These are phyloP conservation scores for Athrips mouffetella DNA, from an alignment of 2,888 invertebrate species.

Conservation along the genomic window DNA sequence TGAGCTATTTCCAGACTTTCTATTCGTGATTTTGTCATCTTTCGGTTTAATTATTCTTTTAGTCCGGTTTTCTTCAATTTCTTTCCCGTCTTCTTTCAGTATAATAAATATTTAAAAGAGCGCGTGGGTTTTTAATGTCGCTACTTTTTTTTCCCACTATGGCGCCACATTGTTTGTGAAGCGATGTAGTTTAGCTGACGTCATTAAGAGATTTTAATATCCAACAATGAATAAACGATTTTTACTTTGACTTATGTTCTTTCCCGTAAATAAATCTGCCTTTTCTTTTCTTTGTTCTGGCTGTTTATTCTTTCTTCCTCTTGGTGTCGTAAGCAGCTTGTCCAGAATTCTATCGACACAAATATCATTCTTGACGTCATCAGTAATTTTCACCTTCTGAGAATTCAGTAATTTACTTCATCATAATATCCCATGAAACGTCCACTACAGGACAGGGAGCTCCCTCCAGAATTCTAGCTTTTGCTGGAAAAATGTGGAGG, in stretches of 20 bases:
- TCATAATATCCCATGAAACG: no score
- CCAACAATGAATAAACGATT: no score
- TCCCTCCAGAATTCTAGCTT: no score
- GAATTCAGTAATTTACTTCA: slow-evolving; percentile 16
- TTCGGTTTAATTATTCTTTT: neutral
- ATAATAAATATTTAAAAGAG: no score
- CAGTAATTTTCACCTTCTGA: slow-evolving; percentile 12
- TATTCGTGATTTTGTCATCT: neutral
- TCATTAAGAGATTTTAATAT: no score
- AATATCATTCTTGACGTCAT: slow-evolving; percentile 13
- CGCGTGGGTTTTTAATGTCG: no score
- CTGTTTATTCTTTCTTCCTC: neutral
- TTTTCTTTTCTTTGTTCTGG: neutral
- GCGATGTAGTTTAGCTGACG: no score
- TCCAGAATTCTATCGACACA: slow-evolving; percentile 13
- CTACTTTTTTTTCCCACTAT: no score
- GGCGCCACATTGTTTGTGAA: no score
- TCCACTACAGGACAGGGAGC: no score
- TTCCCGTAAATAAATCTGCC: neutral
- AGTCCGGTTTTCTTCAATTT: neutral
- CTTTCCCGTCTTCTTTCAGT: neutral
- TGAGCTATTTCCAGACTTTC: neutral
- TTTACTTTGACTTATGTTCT: no score
- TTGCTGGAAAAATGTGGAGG: no score
- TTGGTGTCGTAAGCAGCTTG: slow-evolving; percentile 6